phyloP scores from a whole-genome alignment of 2,888 invertebrate species.

The Heliconius hortense region DNA sequence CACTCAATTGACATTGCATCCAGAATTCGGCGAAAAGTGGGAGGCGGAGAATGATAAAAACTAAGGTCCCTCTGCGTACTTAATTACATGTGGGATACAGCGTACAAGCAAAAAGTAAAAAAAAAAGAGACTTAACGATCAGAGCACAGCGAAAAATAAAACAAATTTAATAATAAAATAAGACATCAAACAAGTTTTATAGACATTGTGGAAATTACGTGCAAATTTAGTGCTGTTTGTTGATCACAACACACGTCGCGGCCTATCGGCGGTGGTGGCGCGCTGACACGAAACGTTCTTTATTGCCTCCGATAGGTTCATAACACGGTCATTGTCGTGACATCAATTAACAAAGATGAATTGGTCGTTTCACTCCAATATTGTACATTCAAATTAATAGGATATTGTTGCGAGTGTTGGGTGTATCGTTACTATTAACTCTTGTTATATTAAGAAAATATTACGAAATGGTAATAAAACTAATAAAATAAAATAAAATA shows the following conservation, averaged over 20 bases:
- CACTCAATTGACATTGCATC: too few relatives aligned
- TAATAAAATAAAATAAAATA: not conserved
- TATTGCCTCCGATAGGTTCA: constrained; percentile 56
- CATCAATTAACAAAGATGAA: constrained; percentile 61
- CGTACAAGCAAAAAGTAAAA: too few relatives aligned
- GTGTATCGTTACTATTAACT: constrained; percentile 9
- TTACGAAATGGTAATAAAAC: not conserved
- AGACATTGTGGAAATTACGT: constrained; percentile 39
- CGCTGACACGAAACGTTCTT: constrained; percentile 46
- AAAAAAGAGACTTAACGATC: too few relatives aligned
- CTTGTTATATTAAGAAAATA: not conserved
- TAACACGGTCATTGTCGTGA: constrained; percentile 60
- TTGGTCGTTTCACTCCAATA: constrained; percentile 54
- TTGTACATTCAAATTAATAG: constrained; percentile 54
- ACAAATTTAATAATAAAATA: not conserved
- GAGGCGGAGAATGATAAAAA: too few relatives aligned
- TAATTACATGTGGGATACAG: too few relatives aligned
- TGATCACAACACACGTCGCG: constrained; percentile 34
- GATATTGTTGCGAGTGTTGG: constrained; percentile 32
- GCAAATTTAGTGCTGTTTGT: constrained; percentile 31
- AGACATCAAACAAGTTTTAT: constrained; percentile 28
- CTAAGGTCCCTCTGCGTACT: too few relatives aligned
- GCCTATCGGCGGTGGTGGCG: constrained; percentile 39
- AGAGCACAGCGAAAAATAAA: not conserved
- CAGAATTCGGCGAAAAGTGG: too few relatives aligned